phyloP scores from a whole-genome alignment of 2,113 vertebrate species.

The Leuciscus idus region DNA sequence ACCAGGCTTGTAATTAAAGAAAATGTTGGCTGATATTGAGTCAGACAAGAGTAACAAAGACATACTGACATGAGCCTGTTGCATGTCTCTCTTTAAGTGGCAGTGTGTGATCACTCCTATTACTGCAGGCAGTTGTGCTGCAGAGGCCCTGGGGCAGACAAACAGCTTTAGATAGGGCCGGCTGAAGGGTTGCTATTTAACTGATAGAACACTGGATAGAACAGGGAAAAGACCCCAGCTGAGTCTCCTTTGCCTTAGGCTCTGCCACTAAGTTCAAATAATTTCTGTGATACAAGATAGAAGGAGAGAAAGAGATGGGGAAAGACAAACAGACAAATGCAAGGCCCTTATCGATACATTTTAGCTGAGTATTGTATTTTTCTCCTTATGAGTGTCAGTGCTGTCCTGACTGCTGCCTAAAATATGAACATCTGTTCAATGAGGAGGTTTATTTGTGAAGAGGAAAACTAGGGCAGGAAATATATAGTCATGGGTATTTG shows the following conservation, averaged over 20 bases:
- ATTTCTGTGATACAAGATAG: slow-evolving; percentile 62
- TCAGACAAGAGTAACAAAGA: slow-evolving; percentile 47
- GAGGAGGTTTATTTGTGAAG: slow-evolving; percentile 68
- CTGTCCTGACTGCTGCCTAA: slow-evolving; percentile 70
- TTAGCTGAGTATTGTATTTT: slow-evolving; percentile 61
- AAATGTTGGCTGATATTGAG: slow-evolving; percentile 28
- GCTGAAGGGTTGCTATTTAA: slow-evolving; percentile 64
- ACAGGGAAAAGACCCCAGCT: slow-evolving; percentile 6
- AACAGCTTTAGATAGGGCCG: slow-evolving; percentile 60
- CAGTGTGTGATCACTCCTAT: slow-evolving; percentile 52
- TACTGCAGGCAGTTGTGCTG: slow-evolving; percentile 55
- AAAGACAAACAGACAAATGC: slow-evolving; percentile 45
- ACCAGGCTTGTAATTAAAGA: slow-evolving; percentile 43
- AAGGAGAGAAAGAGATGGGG: neutral
- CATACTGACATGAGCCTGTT: slow-evolving; percentile 44
- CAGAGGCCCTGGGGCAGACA: slow-evolving; percentile 58
- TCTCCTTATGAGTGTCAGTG: slow-evolving; percentile 64
- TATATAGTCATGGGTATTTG: slow-evolving; percentile 69
- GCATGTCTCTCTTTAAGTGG: slow-evolving; percentile 45
- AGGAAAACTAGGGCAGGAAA: slow-evolving; percentile 69
- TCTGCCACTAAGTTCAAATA: slow-evolving; percentile 70
- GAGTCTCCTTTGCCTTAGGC: slow-evolving; percentile 57
- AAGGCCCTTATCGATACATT: slow-evolving; percentile 66
- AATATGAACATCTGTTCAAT: slow-evolving; percentile 75
- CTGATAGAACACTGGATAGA: slow-evolving; percentile 48